Conservation (phyloP, 2,797 vertebrate species). For the Gymnodraco acuticeps region DNA sequence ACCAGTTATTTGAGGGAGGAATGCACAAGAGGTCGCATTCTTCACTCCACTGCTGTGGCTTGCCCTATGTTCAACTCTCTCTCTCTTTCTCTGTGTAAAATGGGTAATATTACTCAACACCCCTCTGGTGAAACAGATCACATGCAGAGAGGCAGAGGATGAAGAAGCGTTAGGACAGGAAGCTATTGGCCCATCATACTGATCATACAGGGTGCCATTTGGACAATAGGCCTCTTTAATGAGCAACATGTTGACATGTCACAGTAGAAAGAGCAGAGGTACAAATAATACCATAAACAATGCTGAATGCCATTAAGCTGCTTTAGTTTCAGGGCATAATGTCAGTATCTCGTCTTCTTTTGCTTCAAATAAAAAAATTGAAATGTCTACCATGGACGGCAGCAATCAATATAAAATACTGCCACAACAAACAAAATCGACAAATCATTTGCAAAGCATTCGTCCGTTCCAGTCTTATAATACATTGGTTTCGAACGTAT, state of each 20-base stretch:
- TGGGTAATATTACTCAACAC: conserved; percentile 67
- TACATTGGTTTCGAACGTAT: neutral
- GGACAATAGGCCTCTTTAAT: conserved; percentile 14
- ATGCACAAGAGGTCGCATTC: conserved; percentile 86
- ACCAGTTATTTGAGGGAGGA: conserved; percentile 86
- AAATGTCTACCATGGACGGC: neutral
- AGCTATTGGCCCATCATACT: conserved; percentile 14
- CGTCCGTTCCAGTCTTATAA: neutral
- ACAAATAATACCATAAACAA: conserved; percentile 19
- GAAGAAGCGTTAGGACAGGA: conserved; percentile 3
- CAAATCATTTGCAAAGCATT: neutral
- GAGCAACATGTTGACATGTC: neutral
- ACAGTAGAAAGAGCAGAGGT: conserved; percentile 4
- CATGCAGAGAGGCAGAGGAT: conserved; percentile 23
- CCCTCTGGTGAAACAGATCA: conserved; percentile 57
- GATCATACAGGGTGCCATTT: conserved; percentile 14
- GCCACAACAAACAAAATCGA: neutral
- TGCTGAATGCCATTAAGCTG: neutral
- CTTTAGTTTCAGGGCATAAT: neutral
- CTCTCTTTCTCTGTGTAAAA: conserved; percentile 42
- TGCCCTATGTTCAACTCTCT: conserved; percentile 72
- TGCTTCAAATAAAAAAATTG: neutral
- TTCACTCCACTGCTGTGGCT: conserved; percentile 75
- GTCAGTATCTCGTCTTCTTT: neutral
- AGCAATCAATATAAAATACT: neutral